Evolutionary conservation across 2,113 vertebrate genomes (phyloP), one percentile per base, ranked within the genome.

Genomic region (Hylia prasina): DNA sequence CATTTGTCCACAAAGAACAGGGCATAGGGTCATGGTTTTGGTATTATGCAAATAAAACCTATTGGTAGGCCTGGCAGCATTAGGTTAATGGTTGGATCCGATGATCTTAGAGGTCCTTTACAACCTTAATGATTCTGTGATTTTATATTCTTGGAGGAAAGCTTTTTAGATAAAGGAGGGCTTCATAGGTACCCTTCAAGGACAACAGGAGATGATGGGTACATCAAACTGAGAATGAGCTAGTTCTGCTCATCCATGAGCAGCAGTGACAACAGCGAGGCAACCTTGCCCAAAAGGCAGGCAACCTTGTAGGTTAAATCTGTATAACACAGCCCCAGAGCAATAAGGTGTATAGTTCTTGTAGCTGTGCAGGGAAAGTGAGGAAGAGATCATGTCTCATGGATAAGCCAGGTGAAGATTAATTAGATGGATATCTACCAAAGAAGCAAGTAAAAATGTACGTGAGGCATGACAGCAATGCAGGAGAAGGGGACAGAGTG

Each of bases 61-160:
- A 33, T 15, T 63, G 56, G 27, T 33, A 31, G 14, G 5, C 15
- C 35, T 50, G 64, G 35, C 22, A 77, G 22, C 1, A 0, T 37
- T 37, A 42, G 12, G 15, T 56, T 83, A 50, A 50, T 69, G 13
- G 6, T 7, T 48, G 35, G 42, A 37, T 27, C 48, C 0, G 0
- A 33, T 42, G 48, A 20, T 23, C 35, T 69, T 42, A 42, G 25
- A 48, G 31, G 12, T 61, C 30, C 56, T 63, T 76, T 69, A 9
- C 56, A 77, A 20, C 22, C 48, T 20, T 37, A 37, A 42, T 14
- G 42, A 56, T 33, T 83, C 56, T 56, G 42, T 63, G 42, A 70
- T 77, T 56, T 54, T 37, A 37, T 21, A 42, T 61, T 56, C 9
- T 45, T 66, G 42, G 7, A 66, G 11, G n/a, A 69, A 82, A 76